These are phyloP conservation scores for Lordiphosa andalusiaca DNA, from an alignment of 2,888 invertebrate genomes.

Conservation along the genomic window DNA sequence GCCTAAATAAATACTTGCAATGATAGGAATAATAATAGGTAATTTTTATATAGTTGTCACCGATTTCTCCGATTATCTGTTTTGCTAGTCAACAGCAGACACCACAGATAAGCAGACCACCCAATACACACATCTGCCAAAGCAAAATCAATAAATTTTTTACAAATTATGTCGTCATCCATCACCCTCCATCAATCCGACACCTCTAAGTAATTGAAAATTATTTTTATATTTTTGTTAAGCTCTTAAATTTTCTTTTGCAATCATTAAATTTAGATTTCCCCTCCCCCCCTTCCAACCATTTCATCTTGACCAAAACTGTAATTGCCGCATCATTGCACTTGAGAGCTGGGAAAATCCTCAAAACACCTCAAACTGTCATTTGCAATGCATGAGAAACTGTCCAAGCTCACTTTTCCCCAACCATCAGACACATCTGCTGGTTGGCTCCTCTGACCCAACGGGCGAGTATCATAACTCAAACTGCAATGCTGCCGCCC, in stretches of 20 bases:
- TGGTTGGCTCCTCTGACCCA: slow-evolving; percentile 16
- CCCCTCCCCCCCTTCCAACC: background rate
- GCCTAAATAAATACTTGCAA: too few species aligned
- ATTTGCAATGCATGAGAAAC: slow-evolving; percentile 51
- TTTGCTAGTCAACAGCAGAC: too few species aligned
- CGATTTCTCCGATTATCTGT: too few species aligned
- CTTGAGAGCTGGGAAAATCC: slow-evolving; percentile 32
- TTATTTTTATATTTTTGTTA: too few species aligned
- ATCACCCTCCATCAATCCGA: too few species aligned
- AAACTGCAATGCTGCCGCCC: slow-evolving; percentile 13
- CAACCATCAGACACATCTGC: slow-evolving; percentile 26
- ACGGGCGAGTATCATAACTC: slow-evolving; percentile 38
- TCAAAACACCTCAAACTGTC: slow-evolving; percentile 52
- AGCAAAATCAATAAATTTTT: too few species aligned
- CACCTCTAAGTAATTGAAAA: too few species aligned
- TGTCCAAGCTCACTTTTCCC: slow-evolving; percentile 42
- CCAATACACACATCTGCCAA: too few species aligned
- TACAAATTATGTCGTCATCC: too few species aligned
- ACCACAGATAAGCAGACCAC: too few species aligned
- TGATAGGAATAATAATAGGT: too few species aligned
- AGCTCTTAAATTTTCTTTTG: slow-evolving; percentile 8
- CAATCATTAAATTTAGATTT: slow-evolving; percentile 2
- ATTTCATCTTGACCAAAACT: slow-evolving; percentile 27
- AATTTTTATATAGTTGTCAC: too few species aligned
- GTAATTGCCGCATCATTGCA: slow-evolving; percentile 42